Evolutionary conservation across 1,140 invertebrate genomes (phyloP), one percentile per base, ranked within the genome.

Genomic region (Agrilus planipennis): DNA sequence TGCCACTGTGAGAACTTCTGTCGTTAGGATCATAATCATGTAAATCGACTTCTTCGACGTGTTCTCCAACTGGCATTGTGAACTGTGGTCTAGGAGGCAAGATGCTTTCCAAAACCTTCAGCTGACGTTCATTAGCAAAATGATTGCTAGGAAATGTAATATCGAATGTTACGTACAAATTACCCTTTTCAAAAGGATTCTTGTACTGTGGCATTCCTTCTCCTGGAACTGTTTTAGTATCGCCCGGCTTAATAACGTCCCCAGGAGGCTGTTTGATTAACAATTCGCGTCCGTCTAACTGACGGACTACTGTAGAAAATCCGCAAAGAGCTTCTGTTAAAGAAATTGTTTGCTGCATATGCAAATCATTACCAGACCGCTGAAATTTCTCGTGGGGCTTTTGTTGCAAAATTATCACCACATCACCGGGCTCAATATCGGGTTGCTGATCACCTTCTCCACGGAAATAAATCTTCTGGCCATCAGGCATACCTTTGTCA

Each of bases 391-490:
- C 61, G 64, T 96, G 89, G 7, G 77, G 71, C 60, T 84, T 79
- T 59, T 90, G 81, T 52, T 90, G 81, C 14, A 96, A 62, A 12
- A 94, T 73, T 49, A 94, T 87, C 38, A 93, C 77, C 39, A 95
- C 79, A 69, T 96, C 88, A 11, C 89, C 88, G 27, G 84, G 75
- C 41, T 85, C 73, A 22, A 86, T 66, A 45, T 81, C 83, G 32
- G 89, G 85, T 57, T 84, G 74, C 54, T 93, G 88, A 68, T 96
- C 87, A 16, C 92, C 92, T 65, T 91, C 87, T 15, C 87, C 86
- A 27, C 72, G 64, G 57, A 94, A 92, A 28, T 73, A 72, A 41
- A 96, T 83, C 60, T 89, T 91, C 51, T 91, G 78, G 38, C 80
- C 81, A 55, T 94, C 84, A 40, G 74, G 73, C 83, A 91, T 92